A percentile compares a stretch with the other conserved stretches of the same genome.
Conservation (phyloP, 2,888 invertebrate genomes). For the Leptinotarsa juncta region DNA sequence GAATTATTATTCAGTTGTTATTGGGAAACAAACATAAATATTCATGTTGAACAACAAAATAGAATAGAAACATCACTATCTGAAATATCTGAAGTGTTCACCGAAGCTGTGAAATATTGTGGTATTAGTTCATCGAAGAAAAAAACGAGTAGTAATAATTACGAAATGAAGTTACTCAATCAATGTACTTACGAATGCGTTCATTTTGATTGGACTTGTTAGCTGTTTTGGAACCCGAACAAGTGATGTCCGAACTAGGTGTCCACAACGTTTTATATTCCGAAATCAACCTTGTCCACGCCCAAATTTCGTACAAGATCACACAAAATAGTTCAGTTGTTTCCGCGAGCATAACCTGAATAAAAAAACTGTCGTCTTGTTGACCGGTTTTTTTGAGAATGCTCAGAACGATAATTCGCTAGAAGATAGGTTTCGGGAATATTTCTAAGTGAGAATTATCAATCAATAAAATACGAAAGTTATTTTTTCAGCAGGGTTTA, state of each 20-base stretch:
- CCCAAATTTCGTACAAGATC: slow-evolving; percentile 45
- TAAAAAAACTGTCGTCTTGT: slow-evolving; percentile 7
- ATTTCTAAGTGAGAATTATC: no score
- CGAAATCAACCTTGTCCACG: slow-evolving; percentile 53
- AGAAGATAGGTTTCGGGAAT: no score
- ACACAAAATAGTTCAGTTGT: slow-evolving; percentile 32
- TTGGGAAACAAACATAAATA: neutral
- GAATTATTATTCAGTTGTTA: no score
- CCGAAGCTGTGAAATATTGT: neutral
- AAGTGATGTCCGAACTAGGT: slow-evolving; percentile 52
- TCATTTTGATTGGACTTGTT: slow-evolving; percentile 46
- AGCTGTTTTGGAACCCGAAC: slow-evolving; percentile 51
- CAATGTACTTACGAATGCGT: slow-evolving; percentile 44
- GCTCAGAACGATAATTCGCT: neutral
- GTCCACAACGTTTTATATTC: slow-evolving; percentile 51
- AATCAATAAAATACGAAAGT: no score
- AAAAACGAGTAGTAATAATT: neutral
- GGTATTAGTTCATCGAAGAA: slow-evolving; percentile 2
- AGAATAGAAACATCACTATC: neutral
- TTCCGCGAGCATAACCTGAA: slow-evolving; percentile 19
- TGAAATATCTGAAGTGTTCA: neutral
- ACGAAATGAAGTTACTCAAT: slow-evolving; percentile 9
- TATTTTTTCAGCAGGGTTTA: no score
- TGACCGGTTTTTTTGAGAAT: slow-evolving; percentile 19
- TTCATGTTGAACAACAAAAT: neutral